Conservation (phyloP, 2,113 vertebrate genomes). For the Orientallactaga bullata region DNA sequence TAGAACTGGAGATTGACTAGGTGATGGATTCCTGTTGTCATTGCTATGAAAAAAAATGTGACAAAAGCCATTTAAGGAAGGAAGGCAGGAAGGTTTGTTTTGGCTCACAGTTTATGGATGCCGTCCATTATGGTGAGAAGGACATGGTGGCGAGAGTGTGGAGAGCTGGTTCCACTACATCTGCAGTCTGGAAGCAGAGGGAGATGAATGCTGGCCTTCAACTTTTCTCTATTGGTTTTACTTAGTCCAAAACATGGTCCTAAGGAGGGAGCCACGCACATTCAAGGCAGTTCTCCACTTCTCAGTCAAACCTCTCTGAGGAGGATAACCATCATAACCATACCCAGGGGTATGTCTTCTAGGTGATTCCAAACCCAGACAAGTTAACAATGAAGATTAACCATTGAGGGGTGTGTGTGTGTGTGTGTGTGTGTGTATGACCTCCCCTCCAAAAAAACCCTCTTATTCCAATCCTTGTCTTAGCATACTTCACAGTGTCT, state of each 20-base stretch:
- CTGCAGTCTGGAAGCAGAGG: not conserved
- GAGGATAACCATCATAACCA: not conserved
- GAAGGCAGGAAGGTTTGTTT: not conserved
- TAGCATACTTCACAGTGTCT: not conserved
- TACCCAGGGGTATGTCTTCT: not conserved
- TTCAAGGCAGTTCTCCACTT: not conserved
- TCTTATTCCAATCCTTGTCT: not conserved
- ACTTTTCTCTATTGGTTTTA: not conserved
- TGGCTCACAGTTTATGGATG: not conserved
- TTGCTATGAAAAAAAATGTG: not conserved
- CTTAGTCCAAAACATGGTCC: not conserved
- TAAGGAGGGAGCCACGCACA: too few relatives aligned
- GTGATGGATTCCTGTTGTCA: slow-evolving; percentile 75
- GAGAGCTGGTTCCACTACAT: not conserved
- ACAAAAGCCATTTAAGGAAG: not conserved
- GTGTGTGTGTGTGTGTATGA: too few relatives aligned
- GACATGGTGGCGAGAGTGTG: too few relatives aligned
- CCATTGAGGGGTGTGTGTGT: too few relatives aligned
- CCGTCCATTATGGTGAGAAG: not conserved
- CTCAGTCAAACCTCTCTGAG: not conserved
- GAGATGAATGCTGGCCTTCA: not conserved
- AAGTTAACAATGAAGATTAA: not conserved
- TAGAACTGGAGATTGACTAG: slow-evolving; percentile 91
- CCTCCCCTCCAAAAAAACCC: accelerated
- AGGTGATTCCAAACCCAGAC: not conserved